Percentiles rank a stretch among this genome's conserved stretches.
These are phyloP conservation scores for Xyliphius kryptos DNA, from an alignment of 2,113 vertebrate genomes.

Conservation along the genomic window DNA sequence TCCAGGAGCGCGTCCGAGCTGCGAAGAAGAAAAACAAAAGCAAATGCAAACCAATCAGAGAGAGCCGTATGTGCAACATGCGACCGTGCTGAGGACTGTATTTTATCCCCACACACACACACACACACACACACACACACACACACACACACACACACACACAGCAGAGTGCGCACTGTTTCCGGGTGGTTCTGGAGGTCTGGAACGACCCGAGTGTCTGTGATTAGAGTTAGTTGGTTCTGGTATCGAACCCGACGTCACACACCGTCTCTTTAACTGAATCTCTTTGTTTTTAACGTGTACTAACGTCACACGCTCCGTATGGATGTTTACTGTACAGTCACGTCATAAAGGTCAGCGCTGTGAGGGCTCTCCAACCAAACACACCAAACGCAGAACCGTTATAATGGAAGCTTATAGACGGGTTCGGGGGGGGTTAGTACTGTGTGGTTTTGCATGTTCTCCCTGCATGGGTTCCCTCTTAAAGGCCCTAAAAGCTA, in stretches of 20 bases:
- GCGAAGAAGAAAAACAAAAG: conserved; percentile 82
- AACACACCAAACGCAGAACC: no score
- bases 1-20: conserved; percentile 82
- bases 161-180: conserved; percentile 1
- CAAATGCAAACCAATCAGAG: conserved; percentile 85
- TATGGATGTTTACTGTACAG: conserved; percentile 10
- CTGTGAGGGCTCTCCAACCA: conserved; percentile 22
- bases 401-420: no score
- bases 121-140: conserved; percentile 21
- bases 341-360: conserved; percentile 19
- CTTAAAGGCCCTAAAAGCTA: no score
- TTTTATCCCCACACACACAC: conserved; percentile 7
- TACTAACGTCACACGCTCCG: not conserved
- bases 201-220: not conserved
- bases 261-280: conserved; percentile 43
- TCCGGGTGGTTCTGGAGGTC: not conserved
- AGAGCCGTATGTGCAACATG: conserved; percentile 85
- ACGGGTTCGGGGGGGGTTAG: no score
- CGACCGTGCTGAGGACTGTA: conserved; percentile 76
- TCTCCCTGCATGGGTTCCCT: no score
- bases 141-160: conserved; percentile 11
- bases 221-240: conserved; percentile 41
- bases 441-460: no score
- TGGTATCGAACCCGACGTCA: conserved; percentile 23
- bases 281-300: conserved; percentile 12